Percentiles rank a stretch among this genome's conserved stretches.
phyloP scores from a whole-genome alignment of 2,113 vertebrate species.

The Rhinolophus sinicus region DNA sequence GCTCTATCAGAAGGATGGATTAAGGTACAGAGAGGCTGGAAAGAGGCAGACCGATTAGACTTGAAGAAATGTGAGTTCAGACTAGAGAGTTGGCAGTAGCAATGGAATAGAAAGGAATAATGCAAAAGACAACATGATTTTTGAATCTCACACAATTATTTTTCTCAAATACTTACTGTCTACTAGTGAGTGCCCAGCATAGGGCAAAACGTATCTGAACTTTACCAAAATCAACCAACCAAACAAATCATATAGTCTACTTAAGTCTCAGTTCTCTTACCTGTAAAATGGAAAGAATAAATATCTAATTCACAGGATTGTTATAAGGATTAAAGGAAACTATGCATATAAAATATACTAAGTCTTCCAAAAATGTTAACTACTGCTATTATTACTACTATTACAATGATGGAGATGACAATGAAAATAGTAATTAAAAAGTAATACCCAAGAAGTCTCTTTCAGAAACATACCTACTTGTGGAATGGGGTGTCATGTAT shows the following conservation, averaged over 20 bases:
- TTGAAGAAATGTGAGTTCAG: neutral
- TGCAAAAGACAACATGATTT: neutral
- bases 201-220: neutral
- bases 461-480: neutral
- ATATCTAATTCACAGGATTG: neutral
- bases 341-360: neutral
- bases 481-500: neutral
- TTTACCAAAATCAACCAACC: neutral
- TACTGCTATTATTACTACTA: neutral
- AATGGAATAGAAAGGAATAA: neutral
- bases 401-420: neutral
- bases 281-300: neutral
- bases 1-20: neutral
- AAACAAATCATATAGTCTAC: neutral
- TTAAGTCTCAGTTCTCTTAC: neutral
- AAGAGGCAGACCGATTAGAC: neutral
- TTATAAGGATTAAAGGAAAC: neutral
- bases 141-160: neutral
- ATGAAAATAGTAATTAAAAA: neutral
- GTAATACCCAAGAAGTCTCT: neutral
- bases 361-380: neutral
- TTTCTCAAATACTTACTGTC: neutral
- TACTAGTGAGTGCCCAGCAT: neutral
- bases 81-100: neutral
- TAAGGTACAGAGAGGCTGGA: neutral